Base-by-base conservation (phyloP, 2,888 invertebrate genomes). In the Sepioteuthis lessoniana region DNA sequence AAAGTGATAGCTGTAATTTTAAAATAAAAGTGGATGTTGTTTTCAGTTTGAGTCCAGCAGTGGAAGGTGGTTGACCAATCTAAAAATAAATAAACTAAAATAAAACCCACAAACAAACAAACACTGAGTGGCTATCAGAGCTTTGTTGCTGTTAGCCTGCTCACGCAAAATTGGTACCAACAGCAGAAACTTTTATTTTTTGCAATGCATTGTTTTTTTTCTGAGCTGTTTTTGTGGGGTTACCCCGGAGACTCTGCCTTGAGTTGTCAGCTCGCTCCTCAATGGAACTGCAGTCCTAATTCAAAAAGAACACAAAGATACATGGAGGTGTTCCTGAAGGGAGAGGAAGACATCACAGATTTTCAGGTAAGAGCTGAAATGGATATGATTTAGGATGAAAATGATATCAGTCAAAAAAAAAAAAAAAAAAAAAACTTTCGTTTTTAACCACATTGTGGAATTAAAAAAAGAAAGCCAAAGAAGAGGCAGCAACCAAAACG, bases 41-140 rank as follows among this genome's bases (percentile, higher is more conserved):
- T 76, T 76, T 76, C 76, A 76, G 76, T 76, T 76, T 76, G 76
- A 76, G 76, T 76, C 76, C 76, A 76, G 76, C 76, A 76, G 76
- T 35, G 76, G 76, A 35, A 76, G 13, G 76, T 76, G 76, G 76
- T 76, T 76, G 76, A 76, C 76, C 76, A 76, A 76, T 76, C 76
- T 76, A 76, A 76, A 35, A 76, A 35, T 35, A 76, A 76, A 76
- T 76, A 76, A 76, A 76, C n/a, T 76, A 76, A 76, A 55, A 55
- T 55, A 55, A 76, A 76, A 76, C 76, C 76, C 76, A 76, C 76
- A 25, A 76, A 76, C 76, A 76, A 76, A 76, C 76, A 76, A n/a
- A 76, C 76, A 76, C n/a, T n/a, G 76, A 76, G 76, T 76, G 76
- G 76, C n/a, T 76, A 76, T 76, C 76, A 76, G n/a, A n/a, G 76